Conservation (phyloP, 2,888 invertebrate genomes). For the Spodoptera littoralis region DNA sequence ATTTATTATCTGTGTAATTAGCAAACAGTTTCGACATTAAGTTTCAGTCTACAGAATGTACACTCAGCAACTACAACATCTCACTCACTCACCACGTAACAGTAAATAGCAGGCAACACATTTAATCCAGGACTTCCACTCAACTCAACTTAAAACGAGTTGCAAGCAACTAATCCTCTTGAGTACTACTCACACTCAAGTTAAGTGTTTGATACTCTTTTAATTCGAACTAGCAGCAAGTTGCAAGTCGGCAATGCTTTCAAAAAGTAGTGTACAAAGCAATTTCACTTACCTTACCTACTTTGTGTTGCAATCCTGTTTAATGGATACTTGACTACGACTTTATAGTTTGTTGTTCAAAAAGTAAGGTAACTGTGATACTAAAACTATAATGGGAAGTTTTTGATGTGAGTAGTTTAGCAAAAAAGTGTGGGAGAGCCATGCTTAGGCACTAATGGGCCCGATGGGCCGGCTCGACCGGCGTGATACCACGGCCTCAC, state of each 20-base stretch:
- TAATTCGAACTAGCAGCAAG: constrained; percentile 33
- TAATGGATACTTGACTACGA: constrained; percentile 42
- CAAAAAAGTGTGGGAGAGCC: too few relatives aligned
- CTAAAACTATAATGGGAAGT: too few relatives aligned
- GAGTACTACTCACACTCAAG: constrained; percentile 17
- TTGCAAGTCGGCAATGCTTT: constrained; percentile 21
- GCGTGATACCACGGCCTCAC: too few relatives aligned
- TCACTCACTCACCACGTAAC: background rate
- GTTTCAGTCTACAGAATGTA: too few relatives aligned
- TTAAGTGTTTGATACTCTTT: constrained; percentile 40
- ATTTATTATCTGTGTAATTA: too few relatives aligned
- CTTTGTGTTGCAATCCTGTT: constrained; percentile 34
- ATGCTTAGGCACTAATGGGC: too few relatives aligned
- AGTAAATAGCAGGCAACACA: background rate
- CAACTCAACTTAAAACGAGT: constrained; percentile 34
- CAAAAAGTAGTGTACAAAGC: constrained; percentile 26
- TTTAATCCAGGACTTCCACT: constrained; percentile 15
- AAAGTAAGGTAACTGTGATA: background rate
- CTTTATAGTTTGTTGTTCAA: constrained; percentile 31
- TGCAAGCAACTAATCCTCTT: constrained; percentile 26
- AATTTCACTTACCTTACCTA: constrained; percentile 45
- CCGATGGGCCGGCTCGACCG: too few relatives aligned
- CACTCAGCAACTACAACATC: background rate
- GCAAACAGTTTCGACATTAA: too few relatives aligned
- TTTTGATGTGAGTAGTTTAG: too few relatives aligned